phyloP scores from a whole-genome alignment of 2,888 invertebrate genomes.

The Vesta saturnalis region DNA sequence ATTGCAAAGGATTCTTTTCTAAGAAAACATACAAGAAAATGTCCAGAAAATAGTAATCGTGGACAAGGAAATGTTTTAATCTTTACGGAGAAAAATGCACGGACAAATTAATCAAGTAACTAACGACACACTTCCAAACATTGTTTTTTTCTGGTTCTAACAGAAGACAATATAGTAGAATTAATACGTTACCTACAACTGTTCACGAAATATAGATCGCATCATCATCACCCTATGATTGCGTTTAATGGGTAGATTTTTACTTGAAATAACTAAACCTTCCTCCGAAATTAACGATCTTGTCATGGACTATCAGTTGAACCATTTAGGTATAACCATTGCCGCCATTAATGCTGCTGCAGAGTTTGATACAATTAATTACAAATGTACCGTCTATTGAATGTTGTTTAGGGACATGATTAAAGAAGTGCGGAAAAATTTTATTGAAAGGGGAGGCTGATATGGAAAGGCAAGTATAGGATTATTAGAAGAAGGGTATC shows the following conservation, averaged over 20 bases:
- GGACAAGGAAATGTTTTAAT: neutral
- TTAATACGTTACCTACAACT: neutral
- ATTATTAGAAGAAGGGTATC: no score
- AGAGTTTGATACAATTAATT: no score
- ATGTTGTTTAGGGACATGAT: neutral
- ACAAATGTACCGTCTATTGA: conserved; percentile 20
- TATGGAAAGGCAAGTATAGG: no score
- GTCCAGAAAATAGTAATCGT: neutral
- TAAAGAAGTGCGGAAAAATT: conserved; percentile 3
- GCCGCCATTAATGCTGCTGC: no score
- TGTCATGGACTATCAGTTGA: no score
- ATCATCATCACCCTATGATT: conserved; percentile 7
- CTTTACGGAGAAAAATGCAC: neutral
- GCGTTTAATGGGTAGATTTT: no score
- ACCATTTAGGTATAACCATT: no score
- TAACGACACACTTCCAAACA: neutral
- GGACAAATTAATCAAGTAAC: neutral
- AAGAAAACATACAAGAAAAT: neutral
- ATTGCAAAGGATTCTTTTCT: neutral
- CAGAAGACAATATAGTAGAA: neutral
- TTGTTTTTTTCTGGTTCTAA: neutral
- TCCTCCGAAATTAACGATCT: conserved; percentile 16
- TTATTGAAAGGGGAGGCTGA: no score
- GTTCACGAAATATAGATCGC: neutral
- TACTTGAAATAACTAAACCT: no score